Evolutionary conservation across 1,140 invertebrate species (phyloP), one percentile per base, ranked within the genome.

Genomic region (Megathymus violae): DNA sequence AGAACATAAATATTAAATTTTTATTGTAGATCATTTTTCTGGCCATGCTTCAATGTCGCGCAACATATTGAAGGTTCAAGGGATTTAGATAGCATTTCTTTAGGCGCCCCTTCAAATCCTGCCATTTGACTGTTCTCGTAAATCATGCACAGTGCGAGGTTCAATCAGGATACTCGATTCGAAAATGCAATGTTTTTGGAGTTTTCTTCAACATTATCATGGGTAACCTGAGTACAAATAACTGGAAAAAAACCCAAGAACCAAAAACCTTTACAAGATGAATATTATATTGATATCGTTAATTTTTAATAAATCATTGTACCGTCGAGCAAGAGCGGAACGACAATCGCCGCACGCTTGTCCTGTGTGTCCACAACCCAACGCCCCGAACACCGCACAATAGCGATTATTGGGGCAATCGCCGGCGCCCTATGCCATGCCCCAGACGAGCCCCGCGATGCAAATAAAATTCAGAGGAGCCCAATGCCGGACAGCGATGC

Each of bases 391-490:
- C 51, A 67, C 70, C 75, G 70, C 80, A 85, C 80, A 83, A 85
- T 87, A 77, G 80, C 80, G 85, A 85, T 88, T 85, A 89, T 88
- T 88, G 80, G 78, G 80, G 82, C 85, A 89, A 90, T 89, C 80
- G 82, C 71, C 72, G 69, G 74, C 78, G 74, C 77, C 76, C 77
- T 74, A 72, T 76, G 74, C 76, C 72, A 66, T 63, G 71, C 75
- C 76, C 74, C 76, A 78, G 76, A 80, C 77, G 79, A 80, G 74
- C 76, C 78, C 73, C 81, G 78, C 80, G 85, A 91, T 91, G 86
- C 83, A 89, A 91, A 91, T 90, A 90, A 78, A 88, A 85, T 87
- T 88, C 75, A 67, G 66, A 79, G 70, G 71, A 85, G 76, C 74
- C 80, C 80, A 72, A 75, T 74, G 76, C 82, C 80, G 86, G 85